Percentiles rank a stretch among this genome's conserved stretches.
Evolutionary conservation across 2,113 vertebrate genomes (phyloP).

Genomic region (Epinephelus lanceolatus): DNA sequence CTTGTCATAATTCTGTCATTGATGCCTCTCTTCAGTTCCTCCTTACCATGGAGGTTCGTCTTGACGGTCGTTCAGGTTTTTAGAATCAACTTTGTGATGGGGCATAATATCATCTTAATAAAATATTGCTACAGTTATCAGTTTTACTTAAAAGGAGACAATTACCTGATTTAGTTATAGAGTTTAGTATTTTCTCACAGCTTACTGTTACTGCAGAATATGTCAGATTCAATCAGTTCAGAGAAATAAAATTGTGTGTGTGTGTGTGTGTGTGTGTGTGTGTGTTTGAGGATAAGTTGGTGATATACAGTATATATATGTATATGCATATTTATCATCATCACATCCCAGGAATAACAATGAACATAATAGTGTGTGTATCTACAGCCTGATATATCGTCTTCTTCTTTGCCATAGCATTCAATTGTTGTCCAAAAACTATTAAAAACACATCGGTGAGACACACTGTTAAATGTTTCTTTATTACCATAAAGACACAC

Average conservation of each 20-base stretch:
- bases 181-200: too few relatives aligned
- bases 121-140: background rate
- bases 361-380: background rate
- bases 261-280: background rate
- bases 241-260: background rate
- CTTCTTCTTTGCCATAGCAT: background rate
- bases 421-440: too few relatives aligned
- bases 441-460: too few relatives aligned
- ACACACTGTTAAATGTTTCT: background rate
- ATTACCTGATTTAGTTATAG: background rate
- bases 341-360: background rate
- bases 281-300: too few relatives aligned
- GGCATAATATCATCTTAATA: background rate
- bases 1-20: conserved; percentile 67
- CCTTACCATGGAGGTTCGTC: background rate
- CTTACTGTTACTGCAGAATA: background rate
- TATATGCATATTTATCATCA: background rate
- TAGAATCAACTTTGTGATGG: background rate
- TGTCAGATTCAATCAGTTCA: too few relatives aligned
- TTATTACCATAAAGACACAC: background rate
- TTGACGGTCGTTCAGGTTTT: background rate
- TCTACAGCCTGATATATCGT: background rate
- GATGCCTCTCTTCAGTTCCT: conserved; percentile 68
- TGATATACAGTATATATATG: background rate
- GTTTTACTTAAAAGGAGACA: background rate